A percentile compares a stretch with the other conserved stretches of the same genome.
Conservation (phyloP, 2,888 invertebrate species). For the Ormyrus nitidulus region DNA sequence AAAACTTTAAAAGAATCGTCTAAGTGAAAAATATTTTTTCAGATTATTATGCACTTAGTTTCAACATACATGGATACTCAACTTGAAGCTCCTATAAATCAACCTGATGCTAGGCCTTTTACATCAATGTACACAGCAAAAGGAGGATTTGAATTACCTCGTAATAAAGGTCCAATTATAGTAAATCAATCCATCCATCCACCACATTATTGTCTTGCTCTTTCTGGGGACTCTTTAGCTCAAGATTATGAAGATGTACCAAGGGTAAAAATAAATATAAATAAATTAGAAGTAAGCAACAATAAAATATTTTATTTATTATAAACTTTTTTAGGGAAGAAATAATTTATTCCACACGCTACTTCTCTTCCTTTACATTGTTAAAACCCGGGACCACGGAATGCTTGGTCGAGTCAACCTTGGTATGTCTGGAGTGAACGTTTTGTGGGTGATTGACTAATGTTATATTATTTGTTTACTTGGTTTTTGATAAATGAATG, state of each 20-base stretch:
- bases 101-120: slow-evolving; percentile 82
- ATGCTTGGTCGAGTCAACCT: slow-evolving; percentile 87
- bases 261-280: slow-evolving; percentile 76
- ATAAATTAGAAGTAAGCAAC: neutral
- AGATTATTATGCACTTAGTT: slow-evolving; percentile 90
- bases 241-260: slow-evolving; percentile 82
- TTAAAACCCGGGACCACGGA: slow-evolving; percentile 84
- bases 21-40: slow-evolving; percentile 56
- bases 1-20: no score
- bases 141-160: slow-evolving; percentile 75
- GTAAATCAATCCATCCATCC: slow-evolving; percentile 82
- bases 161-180: slow-evolving; percentile 77
- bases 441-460: slow-evolving; percentile 86
- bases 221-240: slow-evolving; percentile 70
- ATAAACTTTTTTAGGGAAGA: slow-evolving; percentile 80
- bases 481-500: slow-evolving; percentile 10
- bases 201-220: slow-evolving; percentile 83
- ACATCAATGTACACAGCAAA: slow-evolving; percentile 75
- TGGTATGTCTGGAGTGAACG: slow-evolving; percentile 88
- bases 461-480: slow-evolving; percentile 5
- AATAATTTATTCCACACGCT: slow-evolving; percentile 93
- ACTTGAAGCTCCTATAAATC: slow-evolving; percentile 81
- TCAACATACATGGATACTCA: slow-evolving; percentile 92
- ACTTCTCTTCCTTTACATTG: slow-evolving; percentile 86
- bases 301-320: slow-evolving; percentile 32